phyloP scores from a whole-genome alignment of 2,888 invertebrate genomes.

The Apantesis nais region DNA sequence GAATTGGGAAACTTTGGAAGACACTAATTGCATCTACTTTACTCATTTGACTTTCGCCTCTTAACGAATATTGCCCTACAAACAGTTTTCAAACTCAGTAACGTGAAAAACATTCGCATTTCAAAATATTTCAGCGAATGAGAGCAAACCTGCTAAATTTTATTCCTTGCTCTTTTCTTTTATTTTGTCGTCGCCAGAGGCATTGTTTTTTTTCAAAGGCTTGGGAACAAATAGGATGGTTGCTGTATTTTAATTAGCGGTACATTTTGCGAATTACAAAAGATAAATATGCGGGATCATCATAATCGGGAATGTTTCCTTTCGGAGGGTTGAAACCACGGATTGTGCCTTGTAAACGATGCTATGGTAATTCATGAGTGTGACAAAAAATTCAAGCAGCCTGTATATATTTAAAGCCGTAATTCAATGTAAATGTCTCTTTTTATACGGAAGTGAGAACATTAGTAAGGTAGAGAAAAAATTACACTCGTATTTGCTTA shows the following conservation, averaged over 20 bases:
- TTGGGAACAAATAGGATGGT: constrained; percentile 19
- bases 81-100: constrained; percentile 43
- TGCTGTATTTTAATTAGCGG: constrained; percentile 18
- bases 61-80: constrained; percentile 48
- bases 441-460: constrained; percentile 32
- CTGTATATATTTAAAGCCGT: constrained; percentile 35
- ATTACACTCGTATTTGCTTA: constrained; percentile 47
- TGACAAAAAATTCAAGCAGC: constrained; percentile 27
- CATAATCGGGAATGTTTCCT: constrained; percentile 22
- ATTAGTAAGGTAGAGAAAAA: constrained; percentile 40
- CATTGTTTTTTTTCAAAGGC: constrained; percentile 20
- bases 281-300: constrained; percentile 19
- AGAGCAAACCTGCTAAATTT: constrained; percentile 2
- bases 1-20: constrained; percentile 31
- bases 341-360: constrained; percentile 30
- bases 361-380: constrained; percentile 22
- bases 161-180: constrained; percentile 13
- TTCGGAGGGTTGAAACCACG: constrained; percentile 16
- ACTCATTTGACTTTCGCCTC: constrained; percentile 45
- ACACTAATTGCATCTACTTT: constrained; percentile 52
- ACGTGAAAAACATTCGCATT: constrained; percentile 31
- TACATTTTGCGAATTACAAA: constrained; percentile 15
- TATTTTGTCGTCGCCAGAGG: constrained; percentile 6
- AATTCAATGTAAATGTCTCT: constrained; percentile 50
- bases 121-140: constrained; percentile 9